phyloP scores from a whole-genome alignment of 2,888 invertebrate species.

The Deilephila elpenor region DNA sequence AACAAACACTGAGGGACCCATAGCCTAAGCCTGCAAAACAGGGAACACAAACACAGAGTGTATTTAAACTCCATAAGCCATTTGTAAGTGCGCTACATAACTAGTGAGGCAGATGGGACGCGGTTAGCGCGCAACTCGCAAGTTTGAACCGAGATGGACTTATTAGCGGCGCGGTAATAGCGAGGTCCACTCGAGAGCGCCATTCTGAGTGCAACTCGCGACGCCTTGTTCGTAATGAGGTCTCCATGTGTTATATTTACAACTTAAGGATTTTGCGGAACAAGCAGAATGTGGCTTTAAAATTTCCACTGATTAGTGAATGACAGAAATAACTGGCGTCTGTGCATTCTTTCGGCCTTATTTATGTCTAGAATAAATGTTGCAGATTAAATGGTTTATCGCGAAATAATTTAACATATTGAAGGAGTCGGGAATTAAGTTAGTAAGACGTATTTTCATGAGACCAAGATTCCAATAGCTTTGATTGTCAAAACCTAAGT shows the following conservation, averaged over 20 bases:
- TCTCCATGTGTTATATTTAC: conserved; percentile 6
- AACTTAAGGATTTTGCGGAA: background rate
- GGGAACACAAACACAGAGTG: background rate
- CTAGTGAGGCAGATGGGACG: background rate
- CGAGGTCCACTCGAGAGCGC: background rate
- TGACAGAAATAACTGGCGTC: too few species aligned
- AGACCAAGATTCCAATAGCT: too few species aligned
- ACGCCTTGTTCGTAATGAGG: conserved; percentile 1
- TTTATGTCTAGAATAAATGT: too few species aligned
- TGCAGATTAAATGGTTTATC: too few species aligned
- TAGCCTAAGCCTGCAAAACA: background rate
- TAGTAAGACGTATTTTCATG: too few species aligned
- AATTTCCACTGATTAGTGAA: too few species aligned
- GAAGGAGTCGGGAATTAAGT: too few species aligned
- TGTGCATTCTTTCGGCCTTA: too few species aligned
- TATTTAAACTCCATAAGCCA: background rate
- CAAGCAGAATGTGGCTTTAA: background rate
- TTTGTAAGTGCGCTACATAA: conserved; percentile 2
- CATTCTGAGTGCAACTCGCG: background rate
- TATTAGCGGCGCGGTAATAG: conserved; percentile 1
- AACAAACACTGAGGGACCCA: too few species aligned
- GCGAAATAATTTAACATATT: too few species aligned
- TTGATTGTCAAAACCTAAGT: too few species aligned
- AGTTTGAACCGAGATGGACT: conserved; percentile 17
- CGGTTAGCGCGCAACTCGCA: background rate